Conservation (phyloP, 2,888 invertebrate genomes). For the Caenorhabditis drosophilae region DNA sequence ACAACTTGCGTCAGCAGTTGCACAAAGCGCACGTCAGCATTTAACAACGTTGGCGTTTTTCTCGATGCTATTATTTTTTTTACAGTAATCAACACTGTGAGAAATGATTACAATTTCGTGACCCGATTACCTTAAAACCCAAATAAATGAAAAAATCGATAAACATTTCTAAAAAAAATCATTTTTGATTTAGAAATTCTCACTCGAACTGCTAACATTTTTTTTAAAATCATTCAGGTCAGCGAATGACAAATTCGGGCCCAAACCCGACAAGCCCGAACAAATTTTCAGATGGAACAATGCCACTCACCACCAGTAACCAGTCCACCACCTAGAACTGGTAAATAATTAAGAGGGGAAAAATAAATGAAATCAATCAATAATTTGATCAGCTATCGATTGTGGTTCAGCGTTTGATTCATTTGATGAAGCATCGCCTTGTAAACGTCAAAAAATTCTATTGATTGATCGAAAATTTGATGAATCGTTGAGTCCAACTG, state of each 20-base stretch:
- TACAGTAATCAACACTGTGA: no score
- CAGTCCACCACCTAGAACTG: conserved; percentile 22
- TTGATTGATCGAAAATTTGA: not conserved
- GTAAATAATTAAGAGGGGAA: not conserved
- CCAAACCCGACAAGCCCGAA: no score
- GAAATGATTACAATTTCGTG: no score
- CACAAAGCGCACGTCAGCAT: not conserved
- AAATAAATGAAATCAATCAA: not conserved
- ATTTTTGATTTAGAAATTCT: no score
- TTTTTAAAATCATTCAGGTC: no score
- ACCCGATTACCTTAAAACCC: no score
- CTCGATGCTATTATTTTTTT: no score
- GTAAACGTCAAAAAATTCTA: conserved; percentile 17
- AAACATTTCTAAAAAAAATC: no score
- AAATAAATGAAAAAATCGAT: no score
- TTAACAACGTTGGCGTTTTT: not conserved
- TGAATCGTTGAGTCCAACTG: conserved; percentile 10
- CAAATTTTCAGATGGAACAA: conserved; percentile 25
- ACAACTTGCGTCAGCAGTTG: not conserved
- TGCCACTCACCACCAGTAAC: conserved; percentile 6
- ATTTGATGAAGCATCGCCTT: conserved; percentile 12
- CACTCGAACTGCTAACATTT: no score
- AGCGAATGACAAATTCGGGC: no score
- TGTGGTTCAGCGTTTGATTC: conserved; percentile 14
- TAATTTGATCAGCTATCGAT: conserved; percentile 11